Conservation (phyloP, 2,888 invertebrate species). For the Pomacea canaliculata region DNA sequence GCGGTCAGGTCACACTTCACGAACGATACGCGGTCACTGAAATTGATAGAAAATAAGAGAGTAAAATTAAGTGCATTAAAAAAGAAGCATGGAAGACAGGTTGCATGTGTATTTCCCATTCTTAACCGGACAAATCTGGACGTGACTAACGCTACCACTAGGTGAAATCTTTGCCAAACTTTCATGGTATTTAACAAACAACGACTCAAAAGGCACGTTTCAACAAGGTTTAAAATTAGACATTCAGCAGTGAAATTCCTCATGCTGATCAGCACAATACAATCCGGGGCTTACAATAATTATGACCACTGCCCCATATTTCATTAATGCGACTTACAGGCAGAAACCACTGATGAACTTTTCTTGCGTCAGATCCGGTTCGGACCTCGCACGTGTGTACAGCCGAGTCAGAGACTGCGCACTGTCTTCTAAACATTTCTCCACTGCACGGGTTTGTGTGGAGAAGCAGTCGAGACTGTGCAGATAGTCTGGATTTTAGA, state of each 20-base stretch:
- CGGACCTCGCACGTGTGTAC: slow-evolving; percentile 16
- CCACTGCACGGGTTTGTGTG: slow-evolving; percentile 28
- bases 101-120: neutral
- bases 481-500: slow-evolving; percentile 29
- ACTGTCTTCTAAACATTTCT: slow-evolving; percentile 29
- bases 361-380: slow-evolving; percentile 17
- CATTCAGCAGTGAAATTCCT: no score
- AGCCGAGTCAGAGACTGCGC: slow-evolving; percentile 25
- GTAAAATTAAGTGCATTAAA: neutral
- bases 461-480: slow-evolving; percentile 34
- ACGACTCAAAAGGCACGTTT: no score
- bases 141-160: neutral
- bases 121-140: neutral
- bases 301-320: no score
- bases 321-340: slow-evolving; percentile 21
- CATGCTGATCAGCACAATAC: no score
- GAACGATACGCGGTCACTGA: neutral
- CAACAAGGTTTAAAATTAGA: no score
- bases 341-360: slow-evolving; percentile 27
- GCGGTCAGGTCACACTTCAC: slow-evolving; percentile 2
- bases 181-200: no score
- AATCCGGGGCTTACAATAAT: no score
- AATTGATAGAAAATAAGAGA: neutral
- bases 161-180: no score
- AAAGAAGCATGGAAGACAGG: neutral